These are phyloP conservation scores for Propsilocerus akamusi DNA, from an alignment of 1,140 invertebrate species.

Conservation along the genomic window DNA sequence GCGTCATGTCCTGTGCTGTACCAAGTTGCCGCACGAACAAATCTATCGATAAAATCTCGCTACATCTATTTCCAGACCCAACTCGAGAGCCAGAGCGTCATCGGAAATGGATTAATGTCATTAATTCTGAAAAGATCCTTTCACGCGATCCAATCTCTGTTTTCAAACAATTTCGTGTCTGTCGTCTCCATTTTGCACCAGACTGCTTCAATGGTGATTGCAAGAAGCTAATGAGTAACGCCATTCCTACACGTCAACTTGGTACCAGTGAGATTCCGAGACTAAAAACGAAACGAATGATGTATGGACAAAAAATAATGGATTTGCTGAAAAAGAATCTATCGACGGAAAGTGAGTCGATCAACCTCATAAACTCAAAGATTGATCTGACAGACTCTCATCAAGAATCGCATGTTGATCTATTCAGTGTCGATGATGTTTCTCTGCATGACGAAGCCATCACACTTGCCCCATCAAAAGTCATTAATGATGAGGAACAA, in stretches of 20 bases:
- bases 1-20: neutral
- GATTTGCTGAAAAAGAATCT: neutral
- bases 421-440: no score
- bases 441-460: no score
- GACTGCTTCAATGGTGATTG: constrained; percentile 6
- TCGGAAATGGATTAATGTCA: neutral
- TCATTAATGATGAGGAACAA: neutral
- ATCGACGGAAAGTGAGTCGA: no score
- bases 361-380: no score
- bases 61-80: constrained; percentile 1
- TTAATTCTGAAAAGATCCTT: neutral
- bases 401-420: no score
- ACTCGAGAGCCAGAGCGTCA: neutral
- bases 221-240: neutral
- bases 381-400: no score
- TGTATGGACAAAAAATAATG: neutral
- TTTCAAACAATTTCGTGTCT: constrained; percentile 3
- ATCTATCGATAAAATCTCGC: neutral
- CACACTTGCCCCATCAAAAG: no score
- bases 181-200: neutral
- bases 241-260: neutral
- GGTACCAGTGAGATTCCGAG: neutral
- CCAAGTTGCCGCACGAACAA: neutral
- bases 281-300: neutral
- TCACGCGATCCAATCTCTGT: neutral